Evolutionary conservation across 2,797 vertebrate species (phyloP), one percentile per base, ranked within the genome.

Genomic region (Sebastes goodei): DNA sequence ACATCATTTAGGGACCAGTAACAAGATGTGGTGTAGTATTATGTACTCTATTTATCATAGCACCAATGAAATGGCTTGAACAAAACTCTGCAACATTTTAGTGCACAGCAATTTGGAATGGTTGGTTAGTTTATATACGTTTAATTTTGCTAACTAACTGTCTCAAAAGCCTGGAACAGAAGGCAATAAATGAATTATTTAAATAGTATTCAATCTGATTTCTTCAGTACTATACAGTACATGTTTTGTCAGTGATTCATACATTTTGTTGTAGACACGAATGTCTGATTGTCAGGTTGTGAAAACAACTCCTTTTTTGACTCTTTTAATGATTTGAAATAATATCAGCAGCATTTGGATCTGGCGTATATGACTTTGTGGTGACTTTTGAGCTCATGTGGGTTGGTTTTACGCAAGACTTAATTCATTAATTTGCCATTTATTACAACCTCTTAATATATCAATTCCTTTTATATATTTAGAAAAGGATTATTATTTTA

Each of bases 391-490:
- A 33, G 11, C 25, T 56, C 23, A 42, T 38, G 32, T 42, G 12
- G 10, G 1, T 56, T 32, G 9, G 32, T 62, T 10, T 12, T 1
- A 38, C 29, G 4, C n/a, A 32, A 57, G 10, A 1, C 15, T 9
- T 7, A 0, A 46, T 52, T 21, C 6, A 11, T 56, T 21, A 1
- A 32, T 53, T 20, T 5, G 3, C 32, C 1, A 38, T 64, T n/a
- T 49, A 42, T 61, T 11, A 9, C 5, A 55, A 30, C 20, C 57
- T 12, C 6, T 53, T 20, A 15, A 56, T 2, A n/a, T 11, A 35
- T 10, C 1, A 5, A n/a, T 52, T 61, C 10, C n/a, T 27, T 14
- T 8, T n/a, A 0, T 1, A 5, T 38, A 10, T 25, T 29, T 1
- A 25, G 25, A 25, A 25, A 25, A 30, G 23, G 42, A 20, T 38